These are phyloP conservation scores for Umimayanthus kanabou DNA, from an alignment of 92 coral and sea anemone species.

Conservation along the genomic window DNA sequence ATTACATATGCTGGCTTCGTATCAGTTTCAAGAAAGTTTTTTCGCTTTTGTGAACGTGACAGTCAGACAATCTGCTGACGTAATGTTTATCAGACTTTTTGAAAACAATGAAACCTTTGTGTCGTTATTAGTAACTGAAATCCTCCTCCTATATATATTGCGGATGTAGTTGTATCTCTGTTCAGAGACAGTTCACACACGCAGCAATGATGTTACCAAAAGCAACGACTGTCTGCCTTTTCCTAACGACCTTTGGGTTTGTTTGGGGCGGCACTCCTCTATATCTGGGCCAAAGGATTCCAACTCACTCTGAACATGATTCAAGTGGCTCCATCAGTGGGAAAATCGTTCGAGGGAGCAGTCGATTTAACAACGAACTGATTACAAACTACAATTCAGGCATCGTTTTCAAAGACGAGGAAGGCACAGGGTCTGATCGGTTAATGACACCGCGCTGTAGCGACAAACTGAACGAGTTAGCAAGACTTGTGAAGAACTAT, in stretches of 20 bases:
- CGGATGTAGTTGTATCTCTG: neutral
- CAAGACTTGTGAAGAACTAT: constrained; percentile 59
- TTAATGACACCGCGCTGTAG: constrained; percentile 81
- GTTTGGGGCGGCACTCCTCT: neutral
- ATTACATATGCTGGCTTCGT: neutral
- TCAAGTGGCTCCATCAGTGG: constrained; percentile 30
- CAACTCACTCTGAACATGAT: neutral
- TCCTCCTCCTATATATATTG: neutral
- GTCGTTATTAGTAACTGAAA: too few species aligned
- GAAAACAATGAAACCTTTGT: too few species aligned
- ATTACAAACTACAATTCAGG: constrained; percentile 64
- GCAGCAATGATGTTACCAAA: constrained; percentile 5
- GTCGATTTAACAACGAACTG: constrained; percentile 60
- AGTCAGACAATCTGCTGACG: neutral
- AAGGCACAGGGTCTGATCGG: constrained; percentile 77
- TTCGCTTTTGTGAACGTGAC: neutral
- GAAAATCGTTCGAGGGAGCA: constrained; percentile 63
- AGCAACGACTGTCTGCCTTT: neutral
- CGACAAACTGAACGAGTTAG: constrained; percentile 73
- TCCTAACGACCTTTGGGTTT: neutral
- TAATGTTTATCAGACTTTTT: neutral
- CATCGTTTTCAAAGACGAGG: constrained; percentile 82
- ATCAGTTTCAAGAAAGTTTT: neutral
- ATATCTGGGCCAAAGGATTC: neutral
- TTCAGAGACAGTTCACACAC: neutral